Percentiles rank a stretch among this genome's conserved stretches.
Conservation (phyloP, 2,888 invertebrate species). For the Caenorhabditis afra region DNA sequence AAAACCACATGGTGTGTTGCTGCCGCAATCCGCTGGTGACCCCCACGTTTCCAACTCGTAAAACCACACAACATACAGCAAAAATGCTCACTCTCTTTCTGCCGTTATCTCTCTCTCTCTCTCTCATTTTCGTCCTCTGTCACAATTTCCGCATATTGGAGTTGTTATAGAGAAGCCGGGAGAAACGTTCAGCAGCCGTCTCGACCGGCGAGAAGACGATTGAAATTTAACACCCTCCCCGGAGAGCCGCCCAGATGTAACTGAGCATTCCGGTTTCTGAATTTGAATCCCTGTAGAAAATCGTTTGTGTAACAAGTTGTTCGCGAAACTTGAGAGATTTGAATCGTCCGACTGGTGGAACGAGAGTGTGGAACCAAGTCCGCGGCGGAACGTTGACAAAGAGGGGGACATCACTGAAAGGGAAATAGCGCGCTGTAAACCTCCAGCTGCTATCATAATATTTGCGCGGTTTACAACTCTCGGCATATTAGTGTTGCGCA, state of each 20-base stretch:
- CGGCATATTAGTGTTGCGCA: conserved; percentile 41
- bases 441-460: conserved; percentile 41
- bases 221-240: conserved; percentile 58
- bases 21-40: neutral
- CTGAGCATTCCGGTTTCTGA: conserved; percentile 24
- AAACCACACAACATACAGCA: conserved; percentile 5
- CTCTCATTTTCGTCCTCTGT: neutral
- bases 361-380: conserved; percentile 10
- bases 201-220: conserved; percentile 9
- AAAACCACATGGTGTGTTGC: conserved; percentile 29
- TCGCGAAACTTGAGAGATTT: conserved; percentile 35
- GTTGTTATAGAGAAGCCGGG: conserved; percentile 23
- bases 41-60: conserved; percentile 27
- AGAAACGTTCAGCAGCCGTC: conserved; percentile 11
- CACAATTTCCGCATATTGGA: conserved; percentile 22
- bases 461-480: conserved; percentile 54
- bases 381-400: neutral
- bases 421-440: conserved; percentile 49
- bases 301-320: conserved; percentile 31
- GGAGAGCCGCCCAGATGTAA: conserved; percentile 48
- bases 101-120: neutral
- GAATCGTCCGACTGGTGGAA: neutral
- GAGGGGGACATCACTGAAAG: conserved; percentile 36
- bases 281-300: conserved; percentile 40
- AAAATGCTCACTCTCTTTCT: neutral